Conservation (phyloP, 2,797 vertebrate species). For the Intellagama lesueurii region DNA sequence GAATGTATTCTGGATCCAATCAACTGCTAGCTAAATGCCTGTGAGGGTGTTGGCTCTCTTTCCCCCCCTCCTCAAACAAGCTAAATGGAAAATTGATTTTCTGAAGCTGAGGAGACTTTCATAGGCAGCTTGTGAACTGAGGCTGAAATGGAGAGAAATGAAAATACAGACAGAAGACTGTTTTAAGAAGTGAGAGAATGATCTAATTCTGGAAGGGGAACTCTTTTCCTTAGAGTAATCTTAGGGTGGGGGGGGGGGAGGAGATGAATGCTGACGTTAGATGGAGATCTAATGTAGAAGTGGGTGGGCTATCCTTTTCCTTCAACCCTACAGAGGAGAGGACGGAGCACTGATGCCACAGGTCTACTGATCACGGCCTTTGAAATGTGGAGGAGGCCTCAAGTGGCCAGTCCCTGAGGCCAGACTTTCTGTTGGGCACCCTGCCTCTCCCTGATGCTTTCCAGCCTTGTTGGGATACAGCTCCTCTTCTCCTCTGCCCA, state of each 20-base stretch:
- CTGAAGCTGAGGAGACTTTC: background rate
- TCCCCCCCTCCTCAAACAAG: too few relatives aligned
- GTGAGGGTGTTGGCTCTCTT: background rate
- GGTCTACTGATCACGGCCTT: too few relatives aligned
- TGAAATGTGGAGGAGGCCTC: background rate
- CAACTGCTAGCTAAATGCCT: background rate
- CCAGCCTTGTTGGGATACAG: background rate
- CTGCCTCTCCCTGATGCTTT: background rate
- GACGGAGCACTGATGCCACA: too few relatives aligned
- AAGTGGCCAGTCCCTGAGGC: background rate
- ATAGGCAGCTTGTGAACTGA: background rate
- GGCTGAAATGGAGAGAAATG: background rate
- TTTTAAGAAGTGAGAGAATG: background rate
- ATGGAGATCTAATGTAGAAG: too few relatives aligned
- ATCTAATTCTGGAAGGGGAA: background rate
- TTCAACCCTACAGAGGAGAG: too few relatives aligned
- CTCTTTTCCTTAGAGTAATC: too few relatives aligned
- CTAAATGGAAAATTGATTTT: background rate
- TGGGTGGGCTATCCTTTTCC: too few relatives aligned
- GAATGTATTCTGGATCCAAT: background rate
- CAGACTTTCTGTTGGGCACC: background rate
- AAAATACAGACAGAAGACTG: background rate
- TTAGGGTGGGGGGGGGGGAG: too few relatives aligned
- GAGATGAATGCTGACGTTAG: too few relatives aligned
- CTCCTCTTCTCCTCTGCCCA: background rate